phyloP scores from a whole-genome alignment of 2,113 vertebrate species.

The Ophiodon elongatus region DNA sequence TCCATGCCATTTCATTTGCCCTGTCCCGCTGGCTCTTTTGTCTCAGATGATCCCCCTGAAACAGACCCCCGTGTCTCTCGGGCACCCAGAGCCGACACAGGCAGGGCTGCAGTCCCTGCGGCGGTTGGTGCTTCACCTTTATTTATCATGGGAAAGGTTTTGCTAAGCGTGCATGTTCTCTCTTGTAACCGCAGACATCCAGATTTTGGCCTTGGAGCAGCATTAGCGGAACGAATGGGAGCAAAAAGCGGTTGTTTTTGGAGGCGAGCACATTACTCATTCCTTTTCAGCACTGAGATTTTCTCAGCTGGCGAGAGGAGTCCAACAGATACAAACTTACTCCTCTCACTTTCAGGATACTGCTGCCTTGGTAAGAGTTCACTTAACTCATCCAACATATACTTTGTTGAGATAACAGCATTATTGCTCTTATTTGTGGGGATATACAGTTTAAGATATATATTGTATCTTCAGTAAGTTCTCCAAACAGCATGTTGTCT shows the following conservation, averaged over 20 bases:
- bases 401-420: neutral
- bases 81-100: conserved; percentile 36
- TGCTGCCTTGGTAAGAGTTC: conserved; percentile 18
- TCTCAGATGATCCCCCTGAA: conserved; percentile 48
- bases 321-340: conserved; percentile 59
- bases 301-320: conserved; percentile 53
- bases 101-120: conserved; percentile 21
- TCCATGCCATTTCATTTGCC: conserved; percentile 25
- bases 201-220: conserved; percentile 53
- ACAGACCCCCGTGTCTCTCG: conserved; percentile 16
- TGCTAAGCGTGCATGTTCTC: conserved; percentile 48
- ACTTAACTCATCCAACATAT: conserved; percentile 15
- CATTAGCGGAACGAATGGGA: conserved; percentile 65
- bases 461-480: neutral
- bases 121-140: conserved; percentile 54
- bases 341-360: conserved; percentile 36
- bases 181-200: conserved; percentile 35
- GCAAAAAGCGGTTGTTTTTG: conserved; percentile 66
- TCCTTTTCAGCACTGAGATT: conserved; percentile 46
- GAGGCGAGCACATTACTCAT: conserved; percentile 59
- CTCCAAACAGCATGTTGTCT: conserved; percentile 16
- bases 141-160: conserved; percentile 58
- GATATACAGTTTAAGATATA: neutral
- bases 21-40: conserved; percentile 1
- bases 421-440: conserved; percentile 9